Conservation (phyloP, 2,888 invertebrate species). For the Pycnomerus fuliginosus region DNA sequence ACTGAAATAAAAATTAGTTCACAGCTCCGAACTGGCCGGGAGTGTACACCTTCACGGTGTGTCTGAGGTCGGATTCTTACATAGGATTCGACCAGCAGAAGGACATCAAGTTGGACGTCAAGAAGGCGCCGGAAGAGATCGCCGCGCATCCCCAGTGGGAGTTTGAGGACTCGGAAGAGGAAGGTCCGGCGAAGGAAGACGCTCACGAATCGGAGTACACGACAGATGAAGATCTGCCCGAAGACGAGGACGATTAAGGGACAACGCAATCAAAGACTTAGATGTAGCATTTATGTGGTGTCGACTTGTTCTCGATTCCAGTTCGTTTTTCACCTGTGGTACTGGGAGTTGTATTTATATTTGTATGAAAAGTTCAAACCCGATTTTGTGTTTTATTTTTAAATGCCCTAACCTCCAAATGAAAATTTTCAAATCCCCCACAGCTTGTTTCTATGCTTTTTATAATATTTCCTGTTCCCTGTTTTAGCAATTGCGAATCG, state of each 20-base stretch:
- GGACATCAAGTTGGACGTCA: constrained; percentile 95
- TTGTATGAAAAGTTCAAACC: constrained; percentile 23
- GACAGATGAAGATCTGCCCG: constrained; percentile 67
- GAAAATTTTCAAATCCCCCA: too few species aligned
- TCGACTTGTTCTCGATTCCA: constrained; percentile 13
- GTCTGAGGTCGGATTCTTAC: constrained; percentile 95
- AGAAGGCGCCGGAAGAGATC: constrained; percentile 90
- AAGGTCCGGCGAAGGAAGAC: constrained; percentile 60
- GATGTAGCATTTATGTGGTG: constrained; percentile 18
- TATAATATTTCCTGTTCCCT: too few species aligned
- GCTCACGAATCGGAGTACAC: constrained; percentile 68
- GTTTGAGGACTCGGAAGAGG: constrained; percentile 88
- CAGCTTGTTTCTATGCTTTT: too few species aligned
- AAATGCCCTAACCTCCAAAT: too few species aligned
- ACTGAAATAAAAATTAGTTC: constrained; percentile 63
- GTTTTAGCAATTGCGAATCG: too few species aligned
- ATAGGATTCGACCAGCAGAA: constrained; percentile 94
- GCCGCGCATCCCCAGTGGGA: constrained; percentile 97
- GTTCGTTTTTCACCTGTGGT: background rate
- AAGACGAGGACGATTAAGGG: constrained; percentile 33
- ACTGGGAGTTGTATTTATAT: constrained; percentile 20
- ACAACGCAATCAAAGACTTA: constrained; percentile 19
- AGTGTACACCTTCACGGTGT: constrained; percentile 88
- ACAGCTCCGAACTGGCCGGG: constrained; percentile 95
- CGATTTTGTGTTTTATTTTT: too few species aligned